A percentile compares a stretch with the other conserved stretches of the same genome.
phyloP scores from a whole-genome alignment of 2,888 invertebrate species.

The Trichopoda pennipes region DNA sequence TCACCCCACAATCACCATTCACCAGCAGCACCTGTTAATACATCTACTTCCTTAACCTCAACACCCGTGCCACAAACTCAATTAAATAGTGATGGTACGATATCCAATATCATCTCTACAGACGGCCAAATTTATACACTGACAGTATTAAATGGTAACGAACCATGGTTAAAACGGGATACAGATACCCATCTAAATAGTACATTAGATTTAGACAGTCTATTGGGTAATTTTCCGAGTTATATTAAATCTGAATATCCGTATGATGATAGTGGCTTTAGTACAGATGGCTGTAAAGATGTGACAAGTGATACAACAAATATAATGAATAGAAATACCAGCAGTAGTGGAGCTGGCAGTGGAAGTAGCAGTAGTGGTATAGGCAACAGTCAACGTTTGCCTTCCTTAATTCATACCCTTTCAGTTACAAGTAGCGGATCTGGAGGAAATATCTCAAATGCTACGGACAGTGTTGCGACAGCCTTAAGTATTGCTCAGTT shows the following conservation, averaged over 20 bases:
- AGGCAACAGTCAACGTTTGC: constrained; percentile 73
- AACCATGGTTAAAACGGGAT: constrained; percentile 87
- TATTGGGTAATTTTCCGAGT: constrained; percentile 87
- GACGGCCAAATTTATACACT: constrained; percentile 91
- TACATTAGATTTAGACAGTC: constrained; percentile 89
- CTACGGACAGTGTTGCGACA: constrained; percentile 60
- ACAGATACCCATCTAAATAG: constrained; percentile 82
- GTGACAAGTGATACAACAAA: constrained; percentile 70
- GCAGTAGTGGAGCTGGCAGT: constrained; percentile 45
- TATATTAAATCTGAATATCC: constrained; percentile 88
- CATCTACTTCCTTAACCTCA: constrained; percentile 62
- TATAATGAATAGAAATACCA: constrained; percentile 68
- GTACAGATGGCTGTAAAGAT: constrained; percentile 83
- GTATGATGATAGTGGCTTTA: constrained; percentile 89
- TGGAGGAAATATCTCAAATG: constrained; percentile 59
- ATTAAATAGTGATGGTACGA: constrained; percentile 74
- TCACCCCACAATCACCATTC: constrained; percentile 68
- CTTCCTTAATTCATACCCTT: constrained; percentile 77
- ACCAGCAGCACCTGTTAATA: constrained; percentile 67
- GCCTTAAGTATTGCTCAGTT: constrained; percentile 78
- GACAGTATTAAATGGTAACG: constrained; percentile 90
- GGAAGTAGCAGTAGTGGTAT: constrained; percentile 58
- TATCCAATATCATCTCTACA: constrained; percentile 82
- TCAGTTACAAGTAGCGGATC: constrained; percentile 72
- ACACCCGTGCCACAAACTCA: constrained; percentile 73